Base-by-base conservation (phyloP, 2,888 invertebrate species). In the Argyresthia albistria region DNA sequence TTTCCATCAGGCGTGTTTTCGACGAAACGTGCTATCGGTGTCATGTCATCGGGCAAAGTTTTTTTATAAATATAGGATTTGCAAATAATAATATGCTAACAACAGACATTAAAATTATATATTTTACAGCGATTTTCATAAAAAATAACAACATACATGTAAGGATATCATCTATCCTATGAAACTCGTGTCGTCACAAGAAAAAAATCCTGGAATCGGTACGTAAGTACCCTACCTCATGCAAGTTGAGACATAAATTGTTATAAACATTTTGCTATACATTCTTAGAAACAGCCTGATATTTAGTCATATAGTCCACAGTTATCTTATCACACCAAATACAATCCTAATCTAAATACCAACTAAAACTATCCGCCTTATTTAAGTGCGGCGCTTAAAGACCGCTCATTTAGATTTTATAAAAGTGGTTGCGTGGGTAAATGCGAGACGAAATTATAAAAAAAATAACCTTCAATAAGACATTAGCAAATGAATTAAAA, bases 51-150 rank as follows among this genome's bases (percentile, higher is more conserved):
- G n/a, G n/a, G n/a, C n/a, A n/a, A n/a, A n/a, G n/a, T n/a, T n/a
- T n/a, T n/a, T 46, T 37, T 8, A 37, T 36, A 49, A 49, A 4
- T 14, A 37, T 36, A 8, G 43, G 35, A 50, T 16, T 12, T 43
- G 25, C 16, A 53, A 53, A 50, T 37, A 51, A 53, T 43, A 52
- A 52, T 6, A 25, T 4, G 25, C 2, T 25, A 25, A 6, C n/a
- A n/a, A 56, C 53, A 55, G 50, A 52, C 36, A 46, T 46, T 45
- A 49, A 49, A 55, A 43, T 51, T 35, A 43, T 52, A 51, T 43
- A 43, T 55, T 53, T 12, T 55, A 53, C 53, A 57, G 57, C 55
- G 55, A 57, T 55, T 54, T 55, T 49, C 43, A 51, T 51, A n/a
- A 35, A 25, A 42, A 42, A 45, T 35, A 46, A 52, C 37, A 52